Base-by-base conservation (phyloP, 2,113 vertebrate genomes). In the Mystacornis crossleyi region DNA sequence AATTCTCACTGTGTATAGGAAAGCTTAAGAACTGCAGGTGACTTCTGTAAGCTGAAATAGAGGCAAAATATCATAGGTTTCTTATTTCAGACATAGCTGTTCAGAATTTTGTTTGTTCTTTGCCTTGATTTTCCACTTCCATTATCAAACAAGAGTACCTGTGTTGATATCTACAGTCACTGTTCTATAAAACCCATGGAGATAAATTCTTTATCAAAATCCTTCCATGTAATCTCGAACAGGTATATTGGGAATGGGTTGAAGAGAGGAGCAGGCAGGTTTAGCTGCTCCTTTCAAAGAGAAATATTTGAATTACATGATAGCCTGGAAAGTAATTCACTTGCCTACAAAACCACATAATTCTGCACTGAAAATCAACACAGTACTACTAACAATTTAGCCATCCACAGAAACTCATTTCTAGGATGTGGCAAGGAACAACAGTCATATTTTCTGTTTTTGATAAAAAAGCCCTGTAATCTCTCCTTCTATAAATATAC, bases 311-410 rank as follows among this genome's bases (percentile, higher is more conserved):
- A 81, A 64, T 47, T 24, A 36, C 54, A 25, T 18, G 19, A 29
- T 29, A 51, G 14, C 53, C 62, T 90, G 58, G 93, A 23, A 18
- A 86, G 45, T 82, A 86, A 61, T 40, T 81, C 1, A 3, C 31
- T 77, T 86, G 20, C n/a, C 69, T 72, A 71, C 66, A 69, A 53
- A 64, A 69, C 9, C 69, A 38, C 28, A 8, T 82, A 60, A 61
- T 89, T 89, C 86, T 86, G 33, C 88, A 36, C 40, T 91, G 69
- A 96, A 93, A 96, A 47, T 58, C 60, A 92, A 40, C 45, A 79
- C 6, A 81, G 8, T 45, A 75, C 54, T 91, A 82, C 38, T 79
- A 91, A 84, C 18, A 36, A 55, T 29, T 95, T 64, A 85, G 78
- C 29, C 67, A 54, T 42, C 33, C 62, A 64, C 62, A 82, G 9